phyloP scores from a whole-genome alignment of 2,113 vertebrate genomes.

The Hippolais icterina region DNA sequence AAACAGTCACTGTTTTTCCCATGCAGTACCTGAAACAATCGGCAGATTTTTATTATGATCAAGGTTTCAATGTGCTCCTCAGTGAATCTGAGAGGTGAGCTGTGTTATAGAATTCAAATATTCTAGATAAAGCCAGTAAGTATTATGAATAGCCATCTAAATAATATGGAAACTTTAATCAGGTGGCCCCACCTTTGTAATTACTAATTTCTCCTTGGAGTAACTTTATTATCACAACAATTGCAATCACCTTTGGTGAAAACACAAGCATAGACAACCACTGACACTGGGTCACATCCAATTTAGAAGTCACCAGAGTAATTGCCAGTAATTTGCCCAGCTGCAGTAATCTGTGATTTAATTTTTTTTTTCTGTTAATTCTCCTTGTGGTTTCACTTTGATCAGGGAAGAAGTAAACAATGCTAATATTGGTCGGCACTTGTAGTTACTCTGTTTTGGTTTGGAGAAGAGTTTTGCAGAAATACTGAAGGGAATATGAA shows the following conservation, averaged over 20 bases:
- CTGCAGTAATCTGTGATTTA: slow-evolving; percentile 21
- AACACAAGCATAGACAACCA: neutral
- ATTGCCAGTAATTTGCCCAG: slow-evolving; percentile 35
- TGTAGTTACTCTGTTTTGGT: neutral
- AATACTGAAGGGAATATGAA: neutral
- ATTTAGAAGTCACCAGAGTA: slow-evolving; percentile 19
- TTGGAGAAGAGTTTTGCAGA: neutral
- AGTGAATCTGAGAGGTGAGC: neutral
- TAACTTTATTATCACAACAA: slow-evolving; percentile 4
- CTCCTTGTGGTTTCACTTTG: slow-evolving; percentile 22
- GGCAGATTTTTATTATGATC: neutral
- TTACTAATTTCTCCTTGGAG: neutral
- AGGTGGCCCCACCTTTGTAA: neutral
- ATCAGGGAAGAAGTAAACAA: slow-evolving; percentile 12
- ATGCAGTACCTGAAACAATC: neutral
- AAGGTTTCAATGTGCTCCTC: neutral
- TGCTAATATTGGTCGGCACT: neutral
- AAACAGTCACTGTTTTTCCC: neutral
- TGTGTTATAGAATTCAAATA: neutral
- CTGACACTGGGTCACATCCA: slow-evolving; percentile 3
- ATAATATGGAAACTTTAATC: neutral
- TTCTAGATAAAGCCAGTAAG: neutral
- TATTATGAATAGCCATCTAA: neutral
- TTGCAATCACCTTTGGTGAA: neutral
- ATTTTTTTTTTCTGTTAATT: neutral